Conservation (phyloP, 2,113 vertebrate genomes). For the Pogonocichla stellata region DNA sequence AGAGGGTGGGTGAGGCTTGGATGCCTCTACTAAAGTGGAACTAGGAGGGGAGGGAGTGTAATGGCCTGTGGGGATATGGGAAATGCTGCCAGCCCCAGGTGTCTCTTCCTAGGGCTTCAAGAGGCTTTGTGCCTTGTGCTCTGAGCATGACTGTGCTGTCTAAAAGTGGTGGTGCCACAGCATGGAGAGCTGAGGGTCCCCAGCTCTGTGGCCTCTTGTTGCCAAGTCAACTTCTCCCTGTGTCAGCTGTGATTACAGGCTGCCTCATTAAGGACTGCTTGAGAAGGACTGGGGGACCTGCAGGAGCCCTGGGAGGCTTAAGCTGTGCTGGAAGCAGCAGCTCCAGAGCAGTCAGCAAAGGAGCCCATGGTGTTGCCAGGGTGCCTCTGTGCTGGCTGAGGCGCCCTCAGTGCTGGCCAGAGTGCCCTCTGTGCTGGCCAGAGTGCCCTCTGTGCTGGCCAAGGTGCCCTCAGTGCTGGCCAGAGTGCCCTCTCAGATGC, state of each 20-base stretch:
- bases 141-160: accelerated
- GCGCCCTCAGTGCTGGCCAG: neutral
- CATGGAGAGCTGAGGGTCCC: neutral
- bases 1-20: neutral
- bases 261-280: neutral
- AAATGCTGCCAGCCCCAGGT: neutral
- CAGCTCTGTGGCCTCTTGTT: neutral
- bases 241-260: neutral
- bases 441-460: no score
- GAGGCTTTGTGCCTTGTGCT: neutral
- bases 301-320: no score
- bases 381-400: neutral
- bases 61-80: neutral
- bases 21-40: neutral
- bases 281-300: neutral
- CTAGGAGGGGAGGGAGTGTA: neutral
- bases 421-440: neutral
- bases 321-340: neutral
- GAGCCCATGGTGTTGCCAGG: no score
- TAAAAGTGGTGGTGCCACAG: neutral
- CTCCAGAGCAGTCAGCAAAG: neutral
- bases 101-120: neutral
- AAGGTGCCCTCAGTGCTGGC: no score
- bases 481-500: no score
- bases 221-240: neutral